These are phyloP conservation scores for Rhingia campestris DNA, from an alignment of 2,888 invertebrate species.

Conservation along the genomic window DNA sequence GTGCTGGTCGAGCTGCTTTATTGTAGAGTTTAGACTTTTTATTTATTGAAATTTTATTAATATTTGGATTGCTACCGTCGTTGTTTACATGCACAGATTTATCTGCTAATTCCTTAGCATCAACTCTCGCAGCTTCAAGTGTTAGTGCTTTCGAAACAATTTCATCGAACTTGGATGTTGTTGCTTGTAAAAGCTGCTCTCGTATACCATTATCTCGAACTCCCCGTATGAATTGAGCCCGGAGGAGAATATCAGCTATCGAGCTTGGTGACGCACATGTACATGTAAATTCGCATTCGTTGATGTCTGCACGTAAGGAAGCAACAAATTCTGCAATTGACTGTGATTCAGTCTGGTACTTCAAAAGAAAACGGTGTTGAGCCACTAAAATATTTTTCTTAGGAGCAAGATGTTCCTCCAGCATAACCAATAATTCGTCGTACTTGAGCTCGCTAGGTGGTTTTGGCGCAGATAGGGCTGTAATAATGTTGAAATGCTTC, in stretches of 20 bases:
- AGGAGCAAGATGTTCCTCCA: too few species aligned
- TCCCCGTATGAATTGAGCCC: conserved; percentile 28
- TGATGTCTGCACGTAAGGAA: too few species aligned
- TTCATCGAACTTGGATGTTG: conserved; percentile 5
- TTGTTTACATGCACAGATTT: too few species aligned
- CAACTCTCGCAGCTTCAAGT: conserved; percentile 47
- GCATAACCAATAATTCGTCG: too few species aligned
- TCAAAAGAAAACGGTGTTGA: conserved; percentile 27
- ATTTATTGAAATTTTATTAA: conserved; percentile 28
- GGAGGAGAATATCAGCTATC: conserved; percentile 28
- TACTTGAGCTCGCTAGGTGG: too few species aligned
- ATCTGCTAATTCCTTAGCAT: conserved; percentile 1
- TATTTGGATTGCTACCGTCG: too few species aligned
- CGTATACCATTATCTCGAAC: too few species aligned
- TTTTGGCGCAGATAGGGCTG: too few species aligned
- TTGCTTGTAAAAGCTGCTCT: conserved; percentile 15
- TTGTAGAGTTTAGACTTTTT: too few species aligned
- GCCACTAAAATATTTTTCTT: conserved; percentile 39
- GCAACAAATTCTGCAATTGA: conserved; percentile 27
- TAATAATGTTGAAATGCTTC: too few species aligned
- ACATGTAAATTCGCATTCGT: too few species aligned
- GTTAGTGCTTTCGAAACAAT: conserved; percentile 28
- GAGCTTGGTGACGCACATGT: conserved; percentile 6
- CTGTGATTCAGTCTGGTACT: background rate
- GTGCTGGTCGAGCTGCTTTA: too few species aligned